A percentile compares a stretch with the other conserved stretches of the same genome.
These are phyloP conservation scores for Dryobota labecula DNA, from an alignment of 2,888 invertebrate genomes.

Conservation along the genomic window DNA sequence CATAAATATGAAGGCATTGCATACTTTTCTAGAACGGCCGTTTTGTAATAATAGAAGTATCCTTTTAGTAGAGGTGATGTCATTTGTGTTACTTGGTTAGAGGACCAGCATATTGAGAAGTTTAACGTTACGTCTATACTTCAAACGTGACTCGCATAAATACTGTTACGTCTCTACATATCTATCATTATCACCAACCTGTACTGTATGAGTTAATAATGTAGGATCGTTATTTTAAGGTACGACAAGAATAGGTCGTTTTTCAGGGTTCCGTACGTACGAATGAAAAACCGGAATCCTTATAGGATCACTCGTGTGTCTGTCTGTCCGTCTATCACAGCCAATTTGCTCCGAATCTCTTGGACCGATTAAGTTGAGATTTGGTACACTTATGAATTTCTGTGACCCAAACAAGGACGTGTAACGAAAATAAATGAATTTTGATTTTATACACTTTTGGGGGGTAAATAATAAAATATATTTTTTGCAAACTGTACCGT, in stretches of 20 bases:
- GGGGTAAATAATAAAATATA: no score
- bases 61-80: conserved; percentile 52
- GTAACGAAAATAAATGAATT: no score
- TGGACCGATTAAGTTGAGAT: no score
- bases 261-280: no score
- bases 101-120: conserved; percentile 55
- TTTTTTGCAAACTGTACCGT: no score
- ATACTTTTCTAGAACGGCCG: conserved; percentile 20
- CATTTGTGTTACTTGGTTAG: conserved; percentile 63
- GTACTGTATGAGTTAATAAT: conserved; percentile 6
- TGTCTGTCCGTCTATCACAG: no score
- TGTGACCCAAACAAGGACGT: no score
- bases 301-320: no score
- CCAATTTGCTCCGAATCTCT: no score
- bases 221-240: neutral
- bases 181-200: conserved; percentile 36
- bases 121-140: conserved; percentile 41
- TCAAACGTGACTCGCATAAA: conserved; percentile 45
- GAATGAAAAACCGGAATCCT: no score
- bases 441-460: no score
- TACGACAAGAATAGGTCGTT: neutral
- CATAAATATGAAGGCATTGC: conserved; percentile 26
- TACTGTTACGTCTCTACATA: conserved; percentile 34
- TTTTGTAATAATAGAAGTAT: conserved; percentile 47
- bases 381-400: no score